Base-by-base conservation (phyloP, 2,797 vertebrate species). In the Sparidentex hasta region DNA sequence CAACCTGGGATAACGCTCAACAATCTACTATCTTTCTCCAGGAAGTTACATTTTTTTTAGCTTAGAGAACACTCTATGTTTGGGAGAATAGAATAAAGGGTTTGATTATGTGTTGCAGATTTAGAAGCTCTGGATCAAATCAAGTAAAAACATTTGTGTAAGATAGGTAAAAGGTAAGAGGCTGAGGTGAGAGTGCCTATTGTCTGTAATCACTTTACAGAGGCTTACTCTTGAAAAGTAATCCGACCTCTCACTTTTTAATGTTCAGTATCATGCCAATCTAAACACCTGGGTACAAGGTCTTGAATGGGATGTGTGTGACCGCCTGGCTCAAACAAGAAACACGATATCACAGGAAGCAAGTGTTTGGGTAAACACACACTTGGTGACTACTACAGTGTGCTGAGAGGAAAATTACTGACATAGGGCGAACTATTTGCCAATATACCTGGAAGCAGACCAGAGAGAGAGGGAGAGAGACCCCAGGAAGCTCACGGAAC, bases 281-380 rank as follows among this genome's bases (percentile, higher is more conserved):
- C 16, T 51, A 76, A 81, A 29, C 56, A 65, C 17, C 9, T 51
- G 55, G 48, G 11, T 51, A 21, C 29, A 11, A 51, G 4, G 18
- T 65, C 47, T 72, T 84, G 62, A 75, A 84, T 85, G 76, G 47
- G 83, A 80, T 62, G 67, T 63, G 74, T 67, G 83, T 65, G 51
- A 58, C 65, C 55, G 48, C 73, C 71, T 78, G 61, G 55, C 71
- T 82, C 46, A 73, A 50, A 83, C 16, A 38, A 12, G 88, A 81
- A 90, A 92, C 73, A 25, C 16, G 79, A 91, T 78, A 57, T 46
- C 68, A 61, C 4, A 8, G 27, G 67, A 88, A 86, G 86, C 84
- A 89, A 81, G 80, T 91, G 86, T 91, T 90, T 87, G 76, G 69
- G 75, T 88, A 90, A 90, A 92, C 86, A 89, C 57, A 76, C 76